Evolutionary conservation across 2,888 invertebrate genomes (phyloP).

Genomic region (Chirona hameri): DNA sequence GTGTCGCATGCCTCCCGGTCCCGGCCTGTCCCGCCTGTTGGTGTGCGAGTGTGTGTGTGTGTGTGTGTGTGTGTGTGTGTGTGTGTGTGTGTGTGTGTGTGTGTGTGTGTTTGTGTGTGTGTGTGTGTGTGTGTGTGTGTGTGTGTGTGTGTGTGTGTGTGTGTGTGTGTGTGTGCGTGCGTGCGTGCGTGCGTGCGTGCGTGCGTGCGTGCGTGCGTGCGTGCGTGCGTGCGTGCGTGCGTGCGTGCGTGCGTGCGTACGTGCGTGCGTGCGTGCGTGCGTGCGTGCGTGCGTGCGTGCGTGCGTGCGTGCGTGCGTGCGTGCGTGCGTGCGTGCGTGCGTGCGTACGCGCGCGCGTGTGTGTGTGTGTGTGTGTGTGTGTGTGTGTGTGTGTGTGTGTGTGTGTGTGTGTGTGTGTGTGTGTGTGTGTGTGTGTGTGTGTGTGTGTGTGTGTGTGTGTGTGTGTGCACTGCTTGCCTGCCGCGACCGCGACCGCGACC

Average conservation of each 20-base stretch:
- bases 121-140: background rate
- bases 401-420: background rate
- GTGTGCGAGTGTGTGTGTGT: background rate
- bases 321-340: too few species aligned
- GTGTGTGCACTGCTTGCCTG: background rate
- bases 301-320: too few species aligned
- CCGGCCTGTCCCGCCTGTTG: background rate
- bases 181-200: background rate
- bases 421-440: background rate
- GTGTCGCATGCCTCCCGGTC: background rate
- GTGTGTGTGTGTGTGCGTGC: background rate
- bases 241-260: background rate
- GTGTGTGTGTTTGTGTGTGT: background rate
- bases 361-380: background rate
- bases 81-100: background rate
- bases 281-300: too few species aligned
- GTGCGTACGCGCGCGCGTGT: too few species aligned
- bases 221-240: background rate
- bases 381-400: background rate
- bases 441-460: background rate
- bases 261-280: too few species aligned
- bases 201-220: background rate
- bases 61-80: background rate
- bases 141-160: background rate
- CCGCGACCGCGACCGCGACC: too few species aligned